phyloP scores from a whole-genome alignment of 2,888 invertebrate genomes.

The Antheraea yamamai region DNA sequence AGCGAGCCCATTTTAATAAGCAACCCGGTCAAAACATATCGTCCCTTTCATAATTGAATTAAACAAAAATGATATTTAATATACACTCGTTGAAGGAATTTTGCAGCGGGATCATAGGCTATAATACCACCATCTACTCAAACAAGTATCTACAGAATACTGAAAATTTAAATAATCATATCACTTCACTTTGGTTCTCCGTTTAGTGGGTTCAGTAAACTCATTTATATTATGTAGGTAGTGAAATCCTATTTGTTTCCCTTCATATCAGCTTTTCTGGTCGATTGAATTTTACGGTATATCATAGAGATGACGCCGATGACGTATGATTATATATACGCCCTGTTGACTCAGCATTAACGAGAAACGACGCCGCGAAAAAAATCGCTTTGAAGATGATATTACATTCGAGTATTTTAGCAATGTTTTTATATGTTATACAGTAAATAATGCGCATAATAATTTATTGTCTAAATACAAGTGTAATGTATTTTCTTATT shows the following conservation, averaged over 20 bases:
- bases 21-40: no score
- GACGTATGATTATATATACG: slow-evolving; percentile 40
- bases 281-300: slow-evolving; percentile 52
- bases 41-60: no score
- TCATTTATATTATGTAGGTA: not conserved
- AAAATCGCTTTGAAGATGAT: slow-evolving; percentile 5
- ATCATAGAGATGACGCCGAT: slow-evolving; percentile 35
- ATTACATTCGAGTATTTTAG: not conserved
- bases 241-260: slow-evolving; percentile 40
- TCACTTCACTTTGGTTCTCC: not conserved
- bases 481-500: not conserved
- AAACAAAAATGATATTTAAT: no score
- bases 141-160: not conserved
- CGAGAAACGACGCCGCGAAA: slow-evolving; percentile 1
- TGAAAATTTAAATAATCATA: not conserved
- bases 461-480: not conserved
- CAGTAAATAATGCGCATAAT: not conserved
- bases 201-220: not conserved
- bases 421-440: not conserved
- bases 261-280: slow-evolving; percentile 49
- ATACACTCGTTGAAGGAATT: no score
- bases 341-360: slow-evolving; percentile 35
- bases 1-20: no score
- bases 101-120: no score
- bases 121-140: no score